A percentile compares a stretch with the other conserved stretches of the same genome.
Conservation (phyloP, 2,888 invertebrate species). For the Lymantria monacha region DNA sequence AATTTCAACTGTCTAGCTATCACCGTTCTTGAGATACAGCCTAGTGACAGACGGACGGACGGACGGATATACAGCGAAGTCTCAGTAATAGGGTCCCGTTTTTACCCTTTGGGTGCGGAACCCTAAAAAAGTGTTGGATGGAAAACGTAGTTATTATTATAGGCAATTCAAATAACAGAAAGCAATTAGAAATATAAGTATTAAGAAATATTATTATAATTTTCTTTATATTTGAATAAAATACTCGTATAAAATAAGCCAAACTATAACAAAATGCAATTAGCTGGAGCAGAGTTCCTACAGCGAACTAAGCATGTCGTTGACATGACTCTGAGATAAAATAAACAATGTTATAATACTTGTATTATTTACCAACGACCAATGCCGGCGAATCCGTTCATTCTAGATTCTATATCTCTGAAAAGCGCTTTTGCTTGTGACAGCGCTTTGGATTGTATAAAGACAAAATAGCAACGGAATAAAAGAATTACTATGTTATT, state of each 20-base stretch:
- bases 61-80: too few species aligned
- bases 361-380: constrained; percentile 34
- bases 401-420: not conserved
- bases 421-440: constrained; percentile 27
- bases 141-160: too few species aligned
- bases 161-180: too few species aligned
- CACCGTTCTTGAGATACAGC: too few species aligned
- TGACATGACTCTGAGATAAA: constrained; percentile 36
- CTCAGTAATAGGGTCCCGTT: too few species aligned
- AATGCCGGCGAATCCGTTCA: not conserved
- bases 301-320: constrained; percentile 27
- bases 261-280: constrained; percentile 12
- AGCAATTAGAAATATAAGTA: too few species aligned
- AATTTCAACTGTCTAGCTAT: too few species aligned
- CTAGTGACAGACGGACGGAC: too few species aligned
- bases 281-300: constrained; percentile 22
- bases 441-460: constrained; percentile 20
- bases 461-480: constrained; percentile 19
- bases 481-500: constrained; percentile 18
- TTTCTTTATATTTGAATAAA: too few species aligned
- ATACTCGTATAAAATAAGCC: not conserved
- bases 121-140: too few species aligned
- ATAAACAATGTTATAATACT: constrained; percentile 34
- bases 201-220: too few species aligned
- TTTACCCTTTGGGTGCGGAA: too few species aligned